Conservation (phyloP, 2,797 vertebrate species). For the Melopsittacus undulatus region DNA sequence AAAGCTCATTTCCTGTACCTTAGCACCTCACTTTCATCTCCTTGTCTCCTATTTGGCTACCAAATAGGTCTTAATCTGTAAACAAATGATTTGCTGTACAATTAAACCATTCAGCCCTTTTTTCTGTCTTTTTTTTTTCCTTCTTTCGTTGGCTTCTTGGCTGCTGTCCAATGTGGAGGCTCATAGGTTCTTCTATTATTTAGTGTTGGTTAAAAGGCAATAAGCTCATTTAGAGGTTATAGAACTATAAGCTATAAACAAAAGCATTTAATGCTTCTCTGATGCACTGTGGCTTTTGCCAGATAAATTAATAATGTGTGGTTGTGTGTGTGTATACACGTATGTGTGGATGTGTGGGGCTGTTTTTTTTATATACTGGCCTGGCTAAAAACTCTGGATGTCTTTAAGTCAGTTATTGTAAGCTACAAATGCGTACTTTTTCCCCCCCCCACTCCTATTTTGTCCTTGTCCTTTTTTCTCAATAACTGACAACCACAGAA, state of each 20-base stretch:
- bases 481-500: background rate
- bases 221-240: constrained; percentile 80
- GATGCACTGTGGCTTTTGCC: constrained; percentile 48
- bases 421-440: constrained; percentile 47
- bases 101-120: constrained; percentile 75
- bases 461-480: constrained; percentile 30
- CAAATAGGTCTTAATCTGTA: constrained; percentile 79
- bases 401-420: constrained; percentile 57
- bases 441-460: constrained; percentile 19
- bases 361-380: background rate
- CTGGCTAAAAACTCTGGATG: constrained; percentile 39
- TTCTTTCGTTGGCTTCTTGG: constrained; percentile 66
- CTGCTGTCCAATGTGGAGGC: constrained; percentile 71
- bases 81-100: constrained; percentile 81
- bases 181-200: constrained; percentile 77
- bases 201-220: constrained; percentile 80
- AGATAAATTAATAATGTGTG: constrained; percentile 64
- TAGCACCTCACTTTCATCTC: constrained; percentile 65
- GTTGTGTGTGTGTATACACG: background rate
- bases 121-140: background rate
- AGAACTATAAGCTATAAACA: constrained; percentile 78
- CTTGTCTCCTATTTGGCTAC: constrained; percentile 71
- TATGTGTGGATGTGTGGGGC: fast-evolving
- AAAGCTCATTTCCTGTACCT: constrained; percentile 72
- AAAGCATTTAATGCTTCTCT: constrained; percentile 74